A percentile compares a stretch with the other conserved stretches of the same genome.
phyloP scores from a whole-genome alignment of 2,797 vertebrate species.

The Sphenodon punctatus region DNA sequence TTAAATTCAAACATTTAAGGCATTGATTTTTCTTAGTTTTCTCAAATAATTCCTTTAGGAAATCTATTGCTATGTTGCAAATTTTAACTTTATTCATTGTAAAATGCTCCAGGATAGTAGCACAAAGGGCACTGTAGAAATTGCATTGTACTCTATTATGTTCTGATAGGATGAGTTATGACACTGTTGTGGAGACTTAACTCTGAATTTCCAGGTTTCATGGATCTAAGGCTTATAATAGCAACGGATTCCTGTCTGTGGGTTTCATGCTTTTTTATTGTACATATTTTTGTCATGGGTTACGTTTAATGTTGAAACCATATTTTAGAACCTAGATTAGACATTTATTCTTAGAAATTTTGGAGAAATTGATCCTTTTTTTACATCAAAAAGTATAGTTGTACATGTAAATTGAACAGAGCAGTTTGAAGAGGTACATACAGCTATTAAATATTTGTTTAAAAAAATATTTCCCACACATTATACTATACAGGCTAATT shows the following conservation, averaged over 20 bases:
- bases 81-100: slow-evolving; percentile 68
- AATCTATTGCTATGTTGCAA: slow-evolving; percentile 57
- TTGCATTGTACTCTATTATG: slow-evolving; percentile 45
- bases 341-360: background rate
- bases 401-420: slow-evolving; percentile 2
- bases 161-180: slow-evolving; percentile 55
- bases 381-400: background rate
- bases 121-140: slow-evolving; percentile 59
- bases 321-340: background rate
- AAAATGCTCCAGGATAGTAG: slow-evolving; percentile 54
- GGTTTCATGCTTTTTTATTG: slow-evolving; percentile 49
- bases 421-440: background rate
- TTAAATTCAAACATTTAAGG: slow-evolving; percentile 61
- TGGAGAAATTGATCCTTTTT: background rate
- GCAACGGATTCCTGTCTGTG: slow-evolving; percentile 28
- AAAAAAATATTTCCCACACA: slow-evolving; percentile 17
- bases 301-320: background rate
- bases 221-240: slow-evolving; percentile 50
- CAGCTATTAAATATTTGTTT: slow-evolving; percentile 2
- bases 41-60: slow-evolving; percentile 66
- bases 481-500: background rate
- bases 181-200: slow-evolving; percentile 34
- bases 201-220: slow-evolving; percentile 57
- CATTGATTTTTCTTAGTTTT: slow-evolving; percentile 67
- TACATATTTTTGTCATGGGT: background rate